A percentile compares a stretch with the other conserved stretches of the same genome.
phyloP scores from a whole-genome alignment of 1,140 invertebrate genomes.

The Hyposmocoma kahamanoa region DNA sequence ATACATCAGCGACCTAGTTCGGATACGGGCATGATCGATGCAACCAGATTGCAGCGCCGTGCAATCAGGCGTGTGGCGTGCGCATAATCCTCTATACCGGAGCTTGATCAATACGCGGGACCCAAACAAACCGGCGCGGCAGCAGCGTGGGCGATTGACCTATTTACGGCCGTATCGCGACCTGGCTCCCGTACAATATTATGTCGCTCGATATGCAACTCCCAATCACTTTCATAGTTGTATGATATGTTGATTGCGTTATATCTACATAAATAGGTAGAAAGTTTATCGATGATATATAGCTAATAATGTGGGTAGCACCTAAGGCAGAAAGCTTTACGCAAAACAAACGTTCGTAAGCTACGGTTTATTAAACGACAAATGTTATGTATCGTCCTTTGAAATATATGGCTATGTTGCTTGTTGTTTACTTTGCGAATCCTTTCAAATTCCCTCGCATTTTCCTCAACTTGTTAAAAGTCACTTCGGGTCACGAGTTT shows the following conservation, averaged over 20 bases:
- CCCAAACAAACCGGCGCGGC: conserved; percentile 58
- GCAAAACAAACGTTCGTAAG: too few relatives aligned
- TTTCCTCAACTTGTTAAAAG: background rate
- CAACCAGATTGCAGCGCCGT: background rate
- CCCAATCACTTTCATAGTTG: conserved; percentile 17
- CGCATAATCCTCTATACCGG: conserved; percentile 18
- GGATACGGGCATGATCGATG: background rate
- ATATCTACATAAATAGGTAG: too few relatives aligned
- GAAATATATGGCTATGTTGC: too few relatives aligned
- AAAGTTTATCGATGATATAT: too few relatives aligned
- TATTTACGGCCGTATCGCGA: conserved; percentile 34
- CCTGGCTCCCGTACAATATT: conserved; percentile 22
- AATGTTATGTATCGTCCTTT: too few relatives aligned
- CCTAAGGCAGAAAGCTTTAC: too few relatives aligned
- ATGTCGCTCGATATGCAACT: conserved; percentile 18
- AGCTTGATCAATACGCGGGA: conserved; percentile 49
- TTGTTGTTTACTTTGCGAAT: background rate
- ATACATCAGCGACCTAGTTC: background rate
- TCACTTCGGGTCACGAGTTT: background rate
- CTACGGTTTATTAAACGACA: too few relatives aligned
- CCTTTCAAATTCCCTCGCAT: background rate
- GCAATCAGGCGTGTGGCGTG: conserved; percentile 28
- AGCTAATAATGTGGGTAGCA: too few relatives aligned
- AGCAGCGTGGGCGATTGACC: conserved; percentile 53
- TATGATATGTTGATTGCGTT: too few relatives aligned